Evolutionary conservation across 2,797 vertebrate genomes (phyloP).

Genomic region (Spinus pinus): DNA sequence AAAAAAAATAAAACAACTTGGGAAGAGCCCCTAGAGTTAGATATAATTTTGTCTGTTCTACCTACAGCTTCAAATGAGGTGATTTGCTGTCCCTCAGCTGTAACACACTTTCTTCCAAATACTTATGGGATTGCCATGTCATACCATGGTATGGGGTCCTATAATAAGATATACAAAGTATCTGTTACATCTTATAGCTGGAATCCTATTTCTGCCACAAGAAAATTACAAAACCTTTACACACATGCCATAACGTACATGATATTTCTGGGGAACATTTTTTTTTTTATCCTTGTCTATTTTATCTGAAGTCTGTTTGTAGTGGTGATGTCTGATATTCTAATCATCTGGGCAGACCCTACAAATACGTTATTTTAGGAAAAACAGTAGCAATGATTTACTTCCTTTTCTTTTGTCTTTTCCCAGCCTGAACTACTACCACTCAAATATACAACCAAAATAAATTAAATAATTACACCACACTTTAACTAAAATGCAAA

Average conservation of each 20-base stretch:
- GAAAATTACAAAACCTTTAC: background rate
- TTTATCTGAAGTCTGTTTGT: background rate
- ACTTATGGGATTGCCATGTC: background rate
- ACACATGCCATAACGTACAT: rapidly evolving
- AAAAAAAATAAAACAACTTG: background rate
- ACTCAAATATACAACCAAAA: background rate
- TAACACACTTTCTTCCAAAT: background rate
- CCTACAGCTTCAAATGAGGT: background rate
- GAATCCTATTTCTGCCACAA: background rate
- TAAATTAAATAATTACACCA: background rate
- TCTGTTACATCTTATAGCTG: background rate
- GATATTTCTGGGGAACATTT: background rate
- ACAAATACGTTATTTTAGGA: background rate
- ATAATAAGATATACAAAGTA: background rate
- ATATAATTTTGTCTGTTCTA: background rate
- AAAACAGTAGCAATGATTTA: background rate
- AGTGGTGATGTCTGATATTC: background rate
- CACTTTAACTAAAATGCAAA: background rate
- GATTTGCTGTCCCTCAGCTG: background rate
- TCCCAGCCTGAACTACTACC: background rate
- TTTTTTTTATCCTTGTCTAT: background rate
- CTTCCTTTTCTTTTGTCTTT: background rate
- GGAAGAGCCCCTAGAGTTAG: background rate
- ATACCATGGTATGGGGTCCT: background rate
- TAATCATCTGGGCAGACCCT: background rate